A percentile compares a stretch with the other conserved stretches of the same genome.
Evolutionary conservation across 2,888 invertebrate genomes (phyloP).

Genomic region (Pyrgus malvae): DNA sequence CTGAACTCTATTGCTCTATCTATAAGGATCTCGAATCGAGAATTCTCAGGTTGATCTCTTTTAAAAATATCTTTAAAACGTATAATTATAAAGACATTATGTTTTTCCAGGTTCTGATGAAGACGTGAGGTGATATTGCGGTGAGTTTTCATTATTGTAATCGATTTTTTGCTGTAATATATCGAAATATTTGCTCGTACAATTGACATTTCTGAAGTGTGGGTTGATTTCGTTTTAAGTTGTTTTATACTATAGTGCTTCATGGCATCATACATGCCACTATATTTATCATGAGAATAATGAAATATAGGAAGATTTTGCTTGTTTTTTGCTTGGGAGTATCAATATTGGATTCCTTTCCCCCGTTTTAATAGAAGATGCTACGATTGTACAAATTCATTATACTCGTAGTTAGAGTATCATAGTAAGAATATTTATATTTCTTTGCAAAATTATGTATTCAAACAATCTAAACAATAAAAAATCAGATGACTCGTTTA

Average conservation of each 20-base stretch:
- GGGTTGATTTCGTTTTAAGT: not conserved
- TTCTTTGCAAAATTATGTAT: no score
- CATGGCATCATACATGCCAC: not conserved
- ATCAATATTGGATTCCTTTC: no score
- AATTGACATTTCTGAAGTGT: slow-evolving; percentile 1
- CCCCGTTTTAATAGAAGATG: no score
- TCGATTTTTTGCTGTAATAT: slow-evolving; percentile 30
- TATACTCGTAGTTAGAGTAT: no score
- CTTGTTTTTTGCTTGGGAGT: no score
- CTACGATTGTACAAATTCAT: no score
- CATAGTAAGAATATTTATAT: no score
- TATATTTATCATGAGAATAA: no score
- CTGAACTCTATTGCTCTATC: not conserved
- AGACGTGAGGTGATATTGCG: slow-evolving; percentile 37
- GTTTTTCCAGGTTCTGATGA: slow-evolving; percentile 50
- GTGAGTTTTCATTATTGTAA: slow-evolving; percentile 42
- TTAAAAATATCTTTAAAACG: slow-evolving; percentile 7
- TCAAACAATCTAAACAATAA: no score
- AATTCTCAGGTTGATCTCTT: not conserved
- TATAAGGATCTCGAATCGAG: not conserved
- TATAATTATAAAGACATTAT: slow-evolving; percentile 52
- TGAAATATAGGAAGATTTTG: no score
- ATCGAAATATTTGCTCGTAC: slow-evolving; percentile 12
- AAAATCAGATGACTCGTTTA: no score
- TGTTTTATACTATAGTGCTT: not conserved